Base-by-base conservation (phyloP, 2,113 vertebrate genomes). In the Coptodon rendalli region DNA sequence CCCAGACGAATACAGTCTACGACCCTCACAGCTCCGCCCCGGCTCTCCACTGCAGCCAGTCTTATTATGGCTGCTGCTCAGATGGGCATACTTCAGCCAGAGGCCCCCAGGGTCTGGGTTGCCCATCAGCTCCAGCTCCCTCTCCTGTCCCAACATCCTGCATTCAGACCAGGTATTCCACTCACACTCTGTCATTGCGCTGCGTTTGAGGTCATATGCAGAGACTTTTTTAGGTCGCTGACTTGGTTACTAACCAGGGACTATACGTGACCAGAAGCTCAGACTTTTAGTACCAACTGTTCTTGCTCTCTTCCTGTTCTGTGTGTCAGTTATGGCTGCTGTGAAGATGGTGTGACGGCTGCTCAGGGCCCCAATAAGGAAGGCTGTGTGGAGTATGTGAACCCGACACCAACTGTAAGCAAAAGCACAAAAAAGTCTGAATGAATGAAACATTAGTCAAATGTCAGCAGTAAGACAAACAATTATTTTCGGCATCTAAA, bases 301-400 rank as follows among this genome's bases (percentile, higher is more conserved):
- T 87, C 50, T 5, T 66, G 6, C n/a, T 79, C 4, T 13, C 27
- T 48, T 56, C 22, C 17, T 40, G 4, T 84, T 40, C 17, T 82
- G 34, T 90, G 11, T 86, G 22, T 36, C 87, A 99, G 98, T 93
- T 97, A 97, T 1, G 98, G 98, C 29, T 99, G 98, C 94, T 99
- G 98, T 89, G 93, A 92, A 5, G 98, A 99, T 9, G 96, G 97
- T 4, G 87, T 97, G 87, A 97, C 96, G 0, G 61, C 87, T 36
- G 97, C 98, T 2, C 94, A 90, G 83, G 98, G 98, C 1, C 96
- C 93, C 76, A 96, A 96, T 92, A 96, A 94, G 27, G 91, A 96
- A 79, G 98, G 98, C 52, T 99, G 99, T 31, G n/a, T 52, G 1
- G 95, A 94, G 57, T 86, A 85, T 24, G 56, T 91, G 3, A 29